Base-by-base conservation (phyloP, 2,113 vertebrate species). In the Festucalex cinctus region DNA sequence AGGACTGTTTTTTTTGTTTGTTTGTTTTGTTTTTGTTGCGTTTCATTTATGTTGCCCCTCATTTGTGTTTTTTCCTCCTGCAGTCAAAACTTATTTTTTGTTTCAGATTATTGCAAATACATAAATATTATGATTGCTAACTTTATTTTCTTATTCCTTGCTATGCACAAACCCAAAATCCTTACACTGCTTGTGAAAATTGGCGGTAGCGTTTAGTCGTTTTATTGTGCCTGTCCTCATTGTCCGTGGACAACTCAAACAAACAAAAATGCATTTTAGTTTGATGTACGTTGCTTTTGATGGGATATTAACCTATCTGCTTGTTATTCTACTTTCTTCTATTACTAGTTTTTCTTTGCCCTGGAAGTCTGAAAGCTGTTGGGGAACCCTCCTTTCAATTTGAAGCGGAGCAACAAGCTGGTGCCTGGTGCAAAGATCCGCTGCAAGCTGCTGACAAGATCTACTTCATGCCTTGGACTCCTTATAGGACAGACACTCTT, bases 381-480 rank as follows among this genome's bases (percentile, higher is more conserved):
- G 95, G 96, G 92, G 96, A 98, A 74, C 94, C 97, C 67, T 95
- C 96, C 65, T 96, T 95, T 94, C 93, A 97, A 74, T 98, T 95
- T 86, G 96, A 98, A 92, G 96, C 95, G 84, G 97, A 98, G 83
- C 97, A 98, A 87, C 98, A 98, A 92, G 96, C 97, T n/a, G 97
- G 97, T 71, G 94, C 97, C 84, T 99, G 97, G 97, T 98, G 97
- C 90, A 98, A 98, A 92, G 97, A 99, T 86, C 96, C 97, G 62
- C 95, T 99, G 62, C 97, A 98, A 90, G 96, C 97, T 39, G 96
- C 93, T 73, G 97, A 98, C 92, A 98, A 98, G 93, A 96, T 98
- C 88, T 99, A 98, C 92, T 98, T 98, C 88, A 98, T 99, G 96
- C 96, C 97, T 66, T 99, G 97, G 97, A 98, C 96, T 82, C 97